phyloP scores from a whole-genome alignment of 2,797 vertebrate genomes.

The Parauchenoglanis ngamensis region DNA sequence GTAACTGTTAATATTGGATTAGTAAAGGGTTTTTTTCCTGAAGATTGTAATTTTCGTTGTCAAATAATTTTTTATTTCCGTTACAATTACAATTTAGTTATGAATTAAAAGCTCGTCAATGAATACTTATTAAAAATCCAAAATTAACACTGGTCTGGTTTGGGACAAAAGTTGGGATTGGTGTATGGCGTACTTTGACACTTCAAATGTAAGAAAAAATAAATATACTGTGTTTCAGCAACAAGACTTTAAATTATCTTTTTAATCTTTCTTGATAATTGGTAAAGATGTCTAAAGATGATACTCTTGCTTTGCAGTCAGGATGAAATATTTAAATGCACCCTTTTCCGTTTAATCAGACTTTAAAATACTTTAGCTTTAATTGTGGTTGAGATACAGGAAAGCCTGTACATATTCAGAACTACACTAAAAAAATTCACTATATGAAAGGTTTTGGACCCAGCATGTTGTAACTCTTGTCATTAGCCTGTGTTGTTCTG shows the following conservation, averaged over 20 bases:
- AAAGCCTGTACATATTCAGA: not conserved
- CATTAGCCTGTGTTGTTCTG: not conserved
- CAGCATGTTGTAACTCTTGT: not conserved
- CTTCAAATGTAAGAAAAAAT: not conserved
- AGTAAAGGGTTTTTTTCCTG: too few species aligned
- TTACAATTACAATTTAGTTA: too few species aligned
- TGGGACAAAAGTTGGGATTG: not conserved
- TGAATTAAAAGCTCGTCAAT: too few species aligned
- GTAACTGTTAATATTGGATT: too few species aligned
- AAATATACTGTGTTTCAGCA: not conserved
- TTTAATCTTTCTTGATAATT: not conserved
- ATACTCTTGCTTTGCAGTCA: too few species aligned
- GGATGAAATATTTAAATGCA: too few species aligned
- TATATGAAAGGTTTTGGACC: not conserved
- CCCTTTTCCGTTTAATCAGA: too few species aligned
- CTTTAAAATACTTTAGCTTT: not conserved
- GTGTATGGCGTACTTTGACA: not conserved
- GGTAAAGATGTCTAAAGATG: too few species aligned
- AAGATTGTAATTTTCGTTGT: too few species aligned
- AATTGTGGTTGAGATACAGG: not conserved
- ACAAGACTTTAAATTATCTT: not conserved
- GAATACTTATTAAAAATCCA: too few species aligned
- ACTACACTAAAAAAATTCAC: not conserved
- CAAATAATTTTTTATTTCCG: too few species aligned
- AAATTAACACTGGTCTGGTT: not conserved